Base-by-base conservation (phyloP, 2,888 invertebrate genomes). In the Diarsia rubi region DNA sequence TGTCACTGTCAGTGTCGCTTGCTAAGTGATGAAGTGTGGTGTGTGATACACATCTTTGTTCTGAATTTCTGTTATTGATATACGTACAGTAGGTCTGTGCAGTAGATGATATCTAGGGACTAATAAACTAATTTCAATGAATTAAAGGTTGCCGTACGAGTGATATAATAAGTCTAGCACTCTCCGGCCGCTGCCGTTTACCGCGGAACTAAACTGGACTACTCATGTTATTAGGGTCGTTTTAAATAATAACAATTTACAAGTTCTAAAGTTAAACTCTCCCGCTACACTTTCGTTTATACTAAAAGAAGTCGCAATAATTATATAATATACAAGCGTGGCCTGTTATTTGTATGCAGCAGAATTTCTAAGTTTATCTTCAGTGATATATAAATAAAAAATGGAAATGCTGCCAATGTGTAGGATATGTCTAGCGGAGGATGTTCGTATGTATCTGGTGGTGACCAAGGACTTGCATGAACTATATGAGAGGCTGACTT, bases 401-500 rank as follows among this genome's bases (percentile, higher is more conserved):
- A 60, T 60, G 60, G 37, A 12, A n/a, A 60, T 42, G 42, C 2
- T 60, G n/a, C n/a, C 21, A n/a, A 60, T 37, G 37, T 60, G 60
- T 60, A 60, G 60, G 14, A 60, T 60, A 14, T 60, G 60, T 60
- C 11, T 60, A 60, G 60, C 60, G 6, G 3, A 60, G 37, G 14
- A 37, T n/a, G 14, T 37, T 14, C 60, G 6, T 1, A 42, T 60
- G 60, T 37, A 14, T 14, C 16, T 16, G 57, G 24, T 57, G 57
- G n/a, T 42, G 11, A 42, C n/a, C 37, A 60, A 60, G n/a, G 42
- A 37, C 19, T 60, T 60, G n/a, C 60, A 60, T 14, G 37, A 60
- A n/a, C 37, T 60, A n/a, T 60, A 60, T 60, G 60, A 60, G 60
- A 60, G 37, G 37, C 60, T 60, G 60, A 42, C 60, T 60, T 6